Conservation (phyloP, 2,113 vertebrate genomes). For the Lates calcarifer region DNA sequence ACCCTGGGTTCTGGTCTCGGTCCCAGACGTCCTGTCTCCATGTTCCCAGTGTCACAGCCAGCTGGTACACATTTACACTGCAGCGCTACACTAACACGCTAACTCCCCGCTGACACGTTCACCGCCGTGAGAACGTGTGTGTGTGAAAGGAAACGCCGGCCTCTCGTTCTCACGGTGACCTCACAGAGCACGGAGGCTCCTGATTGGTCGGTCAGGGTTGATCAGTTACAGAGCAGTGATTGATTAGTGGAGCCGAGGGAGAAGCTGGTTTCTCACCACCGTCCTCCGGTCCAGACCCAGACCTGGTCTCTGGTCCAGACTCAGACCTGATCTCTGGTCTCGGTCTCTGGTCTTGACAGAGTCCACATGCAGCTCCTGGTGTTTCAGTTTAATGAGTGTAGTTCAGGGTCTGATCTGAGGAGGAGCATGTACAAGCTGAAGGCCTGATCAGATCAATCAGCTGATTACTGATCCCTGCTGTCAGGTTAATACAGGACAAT, state of each 20-base stretch:
- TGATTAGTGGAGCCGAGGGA: constrained; percentile 10
- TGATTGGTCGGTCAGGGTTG: constrained; percentile 21
- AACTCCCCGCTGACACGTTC: constrained; percentile 32
- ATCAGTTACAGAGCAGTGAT: neutral
- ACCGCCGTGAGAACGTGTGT: constrained; percentile 38
- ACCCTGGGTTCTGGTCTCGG: constrained; percentile 22
- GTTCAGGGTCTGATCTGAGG: no score
- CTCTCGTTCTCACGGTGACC: constrained; percentile 43
- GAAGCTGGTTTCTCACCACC: constrained; percentile 15
- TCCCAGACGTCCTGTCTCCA: constrained; percentile 38
- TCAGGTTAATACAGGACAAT: no score
- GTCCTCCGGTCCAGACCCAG: no score
- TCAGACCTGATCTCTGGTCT: no score
- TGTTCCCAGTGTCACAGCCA: constrained; percentile 25
- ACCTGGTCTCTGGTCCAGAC: no score
- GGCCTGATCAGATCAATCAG: no score
- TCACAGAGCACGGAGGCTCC: neutral
- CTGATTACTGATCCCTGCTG: no score
- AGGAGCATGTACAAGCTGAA: no score
- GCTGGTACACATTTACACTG: constrained; percentile 38
- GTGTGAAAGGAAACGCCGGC: neutral
- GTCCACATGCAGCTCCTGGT: neutral
- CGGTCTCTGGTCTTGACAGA: neutral
- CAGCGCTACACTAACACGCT: constrained; percentile 20
- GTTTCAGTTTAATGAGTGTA: no score